Percentiles rank a stretch among this genome's conserved stretches.
Conservation (phyloP, 2,888 invertebrate species). For the Scaeva pyrastri region DNA sequence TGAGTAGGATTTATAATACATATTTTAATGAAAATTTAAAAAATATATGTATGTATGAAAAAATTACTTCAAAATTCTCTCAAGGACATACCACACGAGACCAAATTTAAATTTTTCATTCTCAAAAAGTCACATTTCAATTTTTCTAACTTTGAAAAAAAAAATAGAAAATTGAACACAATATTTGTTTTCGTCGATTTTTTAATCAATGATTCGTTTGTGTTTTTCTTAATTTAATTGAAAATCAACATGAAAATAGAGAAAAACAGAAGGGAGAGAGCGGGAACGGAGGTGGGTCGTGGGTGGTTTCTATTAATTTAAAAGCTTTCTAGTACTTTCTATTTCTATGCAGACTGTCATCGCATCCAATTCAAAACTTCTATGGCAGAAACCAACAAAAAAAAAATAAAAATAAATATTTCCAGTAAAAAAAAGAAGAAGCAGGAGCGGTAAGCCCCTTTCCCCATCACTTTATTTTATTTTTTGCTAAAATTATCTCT, state of each 20-base stretch:
- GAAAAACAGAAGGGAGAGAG: no score
- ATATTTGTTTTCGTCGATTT: not conserved
- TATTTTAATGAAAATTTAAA: no score
- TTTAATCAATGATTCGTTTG: conserved; percentile 15
- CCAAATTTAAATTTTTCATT: no score
- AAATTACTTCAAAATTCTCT: no score
- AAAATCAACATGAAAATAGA: not conserved
- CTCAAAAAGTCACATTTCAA: no score
- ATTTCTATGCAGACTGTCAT: not conserved
- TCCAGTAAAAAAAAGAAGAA: conserved; percentile 23
- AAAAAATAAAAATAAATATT: conserved; percentile 47
- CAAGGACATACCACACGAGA: no score
- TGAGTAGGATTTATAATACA: no score
- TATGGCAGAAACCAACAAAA: no score
- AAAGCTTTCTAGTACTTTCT: conserved; percentile 17
- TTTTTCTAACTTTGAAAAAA: no score
- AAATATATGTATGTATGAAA: no score
- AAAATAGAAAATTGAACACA: not conserved
- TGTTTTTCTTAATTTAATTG: conserved; percentile 20
- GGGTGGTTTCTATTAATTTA: not conserved
- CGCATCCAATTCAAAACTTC: conserved; percentile 6
- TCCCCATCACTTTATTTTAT: conserved; percentile 3
- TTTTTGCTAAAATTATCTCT: conserved; percentile 59
- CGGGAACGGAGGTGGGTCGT: not conserved
- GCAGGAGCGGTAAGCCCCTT: no score